Evolutionary conservation across 37 sponge, comb jelly and placozoan genomes (phyloP), one percentile per base, ranked within the genome.

Genomic region (Beroe ovata): DNA sequence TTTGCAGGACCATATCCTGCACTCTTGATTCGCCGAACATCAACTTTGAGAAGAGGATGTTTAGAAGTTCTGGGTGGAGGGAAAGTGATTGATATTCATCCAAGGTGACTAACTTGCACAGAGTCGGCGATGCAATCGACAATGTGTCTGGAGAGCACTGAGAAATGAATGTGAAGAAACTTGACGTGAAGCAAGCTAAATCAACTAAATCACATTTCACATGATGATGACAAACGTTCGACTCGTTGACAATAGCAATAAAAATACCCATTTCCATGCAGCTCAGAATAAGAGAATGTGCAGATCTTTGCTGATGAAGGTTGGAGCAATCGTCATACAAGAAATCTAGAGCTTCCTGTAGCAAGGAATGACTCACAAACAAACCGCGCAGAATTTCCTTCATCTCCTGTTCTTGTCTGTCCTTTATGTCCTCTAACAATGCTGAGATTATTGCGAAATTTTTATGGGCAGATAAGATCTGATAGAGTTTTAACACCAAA

Each of bases 271-370:
- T 66, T 2, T 66, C 69, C 16, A 30, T 30, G 2, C 25, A 29
- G 16, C 34, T 18, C 29, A 11, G 29, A 4, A 66, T 19, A 1
- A 66, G 33, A 14, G 69, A 66, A 14, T 29, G 69, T 29, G 69
- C 69, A 32, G 32, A 66, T 30, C 69, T 34, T 30, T 66, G 69
- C 16, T 66, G 32, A 11, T 32, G 25, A 19, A 66, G 18, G 36
- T 66, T 66, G 69, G 69, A 26, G 30, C 69, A 66, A 18, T 66
- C 69, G 34, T 66, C 30, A 32, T 66, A 66, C 1, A 66, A 34
- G 2, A 66, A 14, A 32, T 66, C 69, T 30, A 66, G 14, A 19
- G 35, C 34, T 16, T 32, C 30, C 69, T 66, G 69, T 4, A 66
- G 36, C 18, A 66, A 34, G 2, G 33, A 33, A 30, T 33, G 33